Evolutionary conservation across 2,113 vertebrate genomes (phyloP).

Genomic region (Chauna torquata): DNA sequence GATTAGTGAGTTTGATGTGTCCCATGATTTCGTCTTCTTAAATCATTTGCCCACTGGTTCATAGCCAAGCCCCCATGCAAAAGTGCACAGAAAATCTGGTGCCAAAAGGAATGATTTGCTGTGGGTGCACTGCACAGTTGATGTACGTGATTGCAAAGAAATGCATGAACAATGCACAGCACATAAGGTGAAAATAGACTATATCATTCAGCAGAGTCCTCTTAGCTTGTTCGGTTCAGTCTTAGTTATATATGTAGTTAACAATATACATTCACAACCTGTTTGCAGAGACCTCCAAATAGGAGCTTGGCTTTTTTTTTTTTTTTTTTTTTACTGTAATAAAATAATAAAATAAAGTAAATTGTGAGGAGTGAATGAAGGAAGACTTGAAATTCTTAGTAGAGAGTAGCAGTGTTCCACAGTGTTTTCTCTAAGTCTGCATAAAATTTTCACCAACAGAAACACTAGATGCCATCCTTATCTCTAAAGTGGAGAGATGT

Average conservation of each 20-base stretch:
- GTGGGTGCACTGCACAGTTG: not conserved
- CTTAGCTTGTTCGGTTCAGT: not conserved
- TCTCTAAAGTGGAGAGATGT: no score
- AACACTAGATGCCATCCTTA: not conserved
- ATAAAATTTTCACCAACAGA: not conserved
- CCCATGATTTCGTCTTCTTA: not conserved
- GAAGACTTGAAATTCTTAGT: not conserved
- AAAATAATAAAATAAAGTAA: no score
- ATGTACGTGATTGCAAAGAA: not conserved
- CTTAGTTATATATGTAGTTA: not conserved
- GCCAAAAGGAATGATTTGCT: not conserved
- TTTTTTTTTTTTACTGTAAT: not conserved
- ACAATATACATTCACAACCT: not conserved
- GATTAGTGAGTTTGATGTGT: not conserved
- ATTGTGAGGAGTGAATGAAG: not conserved
- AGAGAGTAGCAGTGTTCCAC: fast-evolving
- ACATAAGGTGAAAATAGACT: not conserved
- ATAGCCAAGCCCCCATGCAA: not conserved
- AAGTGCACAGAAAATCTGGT: not conserved
- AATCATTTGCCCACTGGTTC: not conserved
- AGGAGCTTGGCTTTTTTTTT: not conserved
- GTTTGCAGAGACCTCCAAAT: not conserved
- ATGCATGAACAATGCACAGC: no score
- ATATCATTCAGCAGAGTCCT: not conserved
- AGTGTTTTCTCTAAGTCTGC: not conserved